Evolutionary conservation across 1,140 invertebrate genomes (phyloP).

Genomic region (Orussus abietinus): DNA sequence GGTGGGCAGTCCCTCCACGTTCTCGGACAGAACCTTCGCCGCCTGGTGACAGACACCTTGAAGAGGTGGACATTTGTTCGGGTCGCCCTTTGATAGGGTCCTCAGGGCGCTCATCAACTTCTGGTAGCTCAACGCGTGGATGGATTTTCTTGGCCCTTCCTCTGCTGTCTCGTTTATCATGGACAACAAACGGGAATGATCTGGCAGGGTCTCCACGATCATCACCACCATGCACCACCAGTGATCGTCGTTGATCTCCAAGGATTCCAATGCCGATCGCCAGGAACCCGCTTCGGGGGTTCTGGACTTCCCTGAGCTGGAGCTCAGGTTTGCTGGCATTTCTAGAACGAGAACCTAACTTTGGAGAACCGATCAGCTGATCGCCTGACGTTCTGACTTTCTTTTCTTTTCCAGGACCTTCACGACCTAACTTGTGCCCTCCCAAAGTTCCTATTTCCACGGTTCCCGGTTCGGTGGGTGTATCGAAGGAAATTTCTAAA

Average conservation of each 20-base stretch:
- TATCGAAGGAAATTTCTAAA: no score
- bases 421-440: no score
- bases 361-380: no score
- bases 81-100: slow-evolving; percentile 22
- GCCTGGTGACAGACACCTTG: slow-evolving; percentile 33
- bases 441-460: no score
- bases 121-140: slow-evolving; percentile 19
- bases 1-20: slow-evolving; percentile 19
- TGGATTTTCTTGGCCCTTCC: slow-evolving; percentile 25
- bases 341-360: no score
- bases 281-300: slow-evolving; percentile 19
- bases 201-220: slow-evolving; percentile 28
- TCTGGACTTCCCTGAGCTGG: no score
- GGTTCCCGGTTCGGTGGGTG: no score
- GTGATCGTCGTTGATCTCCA: slow-evolving; percentile 35
- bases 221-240: slow-evolving; percentile 39
- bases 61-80: slow-evolving; percentile 20
- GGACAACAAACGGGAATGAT: slow-evolving; percentile 22
- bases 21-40: slow-evolving; percentile 20
- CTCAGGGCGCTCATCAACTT: slow-evolving; percentile 16
- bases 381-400: no score
- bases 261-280: slow-evolving; percentile 18
- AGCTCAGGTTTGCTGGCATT: no score
- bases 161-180: slow-evolving; percentile 27
- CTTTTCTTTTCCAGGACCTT: no score